Evolutionary conservation across 2,888 invertebrate genomes (phyloP).

Genomic region (Rhodophaea formosa): DNA sequence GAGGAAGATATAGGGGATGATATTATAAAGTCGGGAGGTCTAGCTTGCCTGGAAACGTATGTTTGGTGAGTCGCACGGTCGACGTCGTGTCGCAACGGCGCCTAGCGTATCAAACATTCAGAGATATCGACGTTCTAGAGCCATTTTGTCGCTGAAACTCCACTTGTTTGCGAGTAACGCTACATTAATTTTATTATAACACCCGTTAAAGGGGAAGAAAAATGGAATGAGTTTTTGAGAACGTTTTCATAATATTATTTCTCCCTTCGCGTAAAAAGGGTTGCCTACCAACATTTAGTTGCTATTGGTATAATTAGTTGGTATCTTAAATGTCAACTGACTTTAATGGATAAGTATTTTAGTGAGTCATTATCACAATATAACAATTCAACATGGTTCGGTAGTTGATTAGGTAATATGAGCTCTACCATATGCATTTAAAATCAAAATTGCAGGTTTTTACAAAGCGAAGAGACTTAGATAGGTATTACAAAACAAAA

Average conservation of each 20-base stretch:
- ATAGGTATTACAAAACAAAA: too few species aligned
- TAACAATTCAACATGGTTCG: too few species aligned
- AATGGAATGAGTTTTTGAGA: constrained; percentile 27
- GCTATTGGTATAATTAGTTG: background rate
- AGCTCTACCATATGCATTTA: too few species aligned
- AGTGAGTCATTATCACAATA: too few species aligned
- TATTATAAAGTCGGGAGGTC: constrained; percentile 26
- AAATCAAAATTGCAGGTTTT: too few species aligned
- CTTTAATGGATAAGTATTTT: too few species aligned
- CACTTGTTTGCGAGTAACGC: constrained; percentile 43
- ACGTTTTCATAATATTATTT: constrained; percentile 18
- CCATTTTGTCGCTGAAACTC: constrained; percentile 44
- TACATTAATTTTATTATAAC: constrained; percentile 46
- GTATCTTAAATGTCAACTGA: too few species aligned
- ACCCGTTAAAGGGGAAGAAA: constrained; percentile 34
- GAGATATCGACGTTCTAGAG: constrained; percentile 46
- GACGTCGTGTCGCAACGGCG: constrained; percentile 34
- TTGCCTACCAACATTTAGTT: background rate
- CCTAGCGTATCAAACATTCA: constrained; percentile 49
- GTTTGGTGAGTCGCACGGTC: constrained; percentile 31
- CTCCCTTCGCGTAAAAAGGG: background rate
- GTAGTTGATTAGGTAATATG: too few species aligned
- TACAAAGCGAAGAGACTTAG: too few species aligned
- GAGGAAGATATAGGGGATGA: constrained; percentile 15
- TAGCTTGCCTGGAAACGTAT: constrained; percentile 29